Conservation (phyloP, 1,140 invertebrate species). For the Bombus consobrinus region DNA sequence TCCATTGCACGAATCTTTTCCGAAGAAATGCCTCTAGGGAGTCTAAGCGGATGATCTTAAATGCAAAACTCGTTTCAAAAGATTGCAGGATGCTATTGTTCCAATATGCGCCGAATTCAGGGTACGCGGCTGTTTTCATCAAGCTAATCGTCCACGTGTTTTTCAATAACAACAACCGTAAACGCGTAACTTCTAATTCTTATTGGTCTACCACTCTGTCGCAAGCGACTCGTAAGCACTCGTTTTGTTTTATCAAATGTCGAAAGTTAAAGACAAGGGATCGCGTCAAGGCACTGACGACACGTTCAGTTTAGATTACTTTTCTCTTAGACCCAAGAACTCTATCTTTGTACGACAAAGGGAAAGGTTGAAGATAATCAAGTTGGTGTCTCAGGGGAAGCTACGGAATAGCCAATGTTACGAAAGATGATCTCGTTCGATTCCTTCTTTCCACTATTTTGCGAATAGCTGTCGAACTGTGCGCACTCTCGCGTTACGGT, state of each 20-base stretch:
- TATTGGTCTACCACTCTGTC: too few relatives aligned
- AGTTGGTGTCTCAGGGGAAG: constrained; percentile 1
- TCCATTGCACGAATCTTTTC: constrained; percentile 6
- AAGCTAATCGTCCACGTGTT: background rate
- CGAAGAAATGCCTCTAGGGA: background rate
- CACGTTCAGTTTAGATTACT: constrained; percentile 10
- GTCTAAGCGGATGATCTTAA: background rate
- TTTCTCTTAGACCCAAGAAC: background rate
- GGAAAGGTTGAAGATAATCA: constrained; percentile 18
- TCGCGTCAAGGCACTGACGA: background rate
- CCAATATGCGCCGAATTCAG: background rate
- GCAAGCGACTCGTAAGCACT: background rate
- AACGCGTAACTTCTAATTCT: background rate
- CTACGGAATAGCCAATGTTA: background rate
- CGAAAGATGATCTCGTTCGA: constrained; percentile 4
- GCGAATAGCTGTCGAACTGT: background rate
- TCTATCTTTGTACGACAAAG: background rate
- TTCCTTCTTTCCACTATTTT: background rate
- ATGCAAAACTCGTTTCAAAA: background rate
- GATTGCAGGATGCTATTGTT: background rate
- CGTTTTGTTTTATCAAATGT: background rate
- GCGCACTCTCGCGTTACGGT: background rate
- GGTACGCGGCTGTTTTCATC: too few relatives aligned
- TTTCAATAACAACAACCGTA: background rate
- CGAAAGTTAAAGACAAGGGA: background rate